phyloP scores from a whole-genome alignment of 2,113 vertebrate genomes.

The Gymnogyps californianus region DNA sequence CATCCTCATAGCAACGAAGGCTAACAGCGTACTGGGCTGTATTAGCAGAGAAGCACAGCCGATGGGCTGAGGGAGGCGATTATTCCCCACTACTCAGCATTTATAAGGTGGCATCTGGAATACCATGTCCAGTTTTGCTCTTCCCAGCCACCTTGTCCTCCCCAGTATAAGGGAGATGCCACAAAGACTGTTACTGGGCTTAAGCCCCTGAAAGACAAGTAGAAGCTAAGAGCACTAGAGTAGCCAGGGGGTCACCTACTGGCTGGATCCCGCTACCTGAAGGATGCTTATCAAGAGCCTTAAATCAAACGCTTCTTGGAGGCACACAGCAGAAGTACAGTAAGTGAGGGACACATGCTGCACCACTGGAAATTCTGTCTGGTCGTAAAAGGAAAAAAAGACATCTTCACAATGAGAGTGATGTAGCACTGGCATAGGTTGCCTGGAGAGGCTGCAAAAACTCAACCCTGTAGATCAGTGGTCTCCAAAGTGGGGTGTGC shows the following conservation, averaged over 20 bases:
- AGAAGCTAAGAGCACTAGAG: not conserved
- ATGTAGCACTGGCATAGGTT: not conserved
- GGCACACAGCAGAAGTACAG: not conserved
- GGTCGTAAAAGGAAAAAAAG: not conserved
- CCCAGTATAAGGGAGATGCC: not conserved
- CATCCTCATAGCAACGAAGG: accelerated
- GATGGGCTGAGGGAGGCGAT: not conserved
- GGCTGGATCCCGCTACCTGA: not conserved
- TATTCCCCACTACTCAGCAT: not conserved
- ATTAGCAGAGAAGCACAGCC: not conserved
- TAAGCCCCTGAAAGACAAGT: not conserved
- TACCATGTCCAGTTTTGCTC: accelerated
- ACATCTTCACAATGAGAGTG: not conserved
- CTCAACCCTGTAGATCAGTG: not conserved
- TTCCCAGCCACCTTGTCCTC: not conserved
- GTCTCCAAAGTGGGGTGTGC: not conserved
- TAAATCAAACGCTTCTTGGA: not conserved
- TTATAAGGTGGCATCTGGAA: not conserved
- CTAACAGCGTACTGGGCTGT: not conserved
- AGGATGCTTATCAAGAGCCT: not conserved
- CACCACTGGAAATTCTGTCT: not conserved
- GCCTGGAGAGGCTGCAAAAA: not conserved
- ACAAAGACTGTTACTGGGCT: not conserved
- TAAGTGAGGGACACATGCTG: not conserved
- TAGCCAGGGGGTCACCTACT: not conserved